These are phyloP conservation scores for Sebastes paucispinis DNA, from an alignment of 2,797 vertebrate species.

Conservation along the genomic window DNA sequence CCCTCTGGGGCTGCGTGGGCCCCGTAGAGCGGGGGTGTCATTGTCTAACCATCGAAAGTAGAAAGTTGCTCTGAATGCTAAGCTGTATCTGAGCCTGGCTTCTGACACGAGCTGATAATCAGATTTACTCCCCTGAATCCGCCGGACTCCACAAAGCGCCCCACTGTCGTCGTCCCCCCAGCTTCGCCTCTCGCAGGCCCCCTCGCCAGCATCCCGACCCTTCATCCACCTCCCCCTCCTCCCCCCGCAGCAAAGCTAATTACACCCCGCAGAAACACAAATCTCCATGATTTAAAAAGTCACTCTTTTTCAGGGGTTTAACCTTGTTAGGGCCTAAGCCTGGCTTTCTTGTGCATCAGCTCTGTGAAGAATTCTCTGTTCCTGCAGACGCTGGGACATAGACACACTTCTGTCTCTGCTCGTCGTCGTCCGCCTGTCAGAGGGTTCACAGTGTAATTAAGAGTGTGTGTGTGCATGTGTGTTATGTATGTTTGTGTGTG, in stretches of 20 bases:
- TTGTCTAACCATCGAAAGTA: slow-evolving; percentile 91
- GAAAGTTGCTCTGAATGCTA: slow-evolving; percentile 95
- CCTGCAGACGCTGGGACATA: slow-evolving; percentile 80
- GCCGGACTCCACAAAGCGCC: slow-evolving; percentile 93
- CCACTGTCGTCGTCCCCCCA: slow-evolving; percentile 87
- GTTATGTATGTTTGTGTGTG: slow-evolving; percentile 55
- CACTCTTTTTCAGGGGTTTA: slow-evolving; percentile 96
- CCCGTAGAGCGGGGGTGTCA: slow-evolving; percentile 85
- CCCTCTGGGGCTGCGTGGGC: slow-evolving; percentile 76
- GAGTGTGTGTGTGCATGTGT: slow-evolving; percentile 51
- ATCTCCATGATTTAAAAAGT: slow-evolving; percentile 99
- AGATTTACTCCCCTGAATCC: slow-evolving; percentile 98
- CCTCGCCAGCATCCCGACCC: slow-evolving; percentile 56
- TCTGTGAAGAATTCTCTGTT: slow-evolving; percentile 85
- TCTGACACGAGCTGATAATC: slow-evolving; percentile 99
- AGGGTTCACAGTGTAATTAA: slow-evolving; percentile 83
- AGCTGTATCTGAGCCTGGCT: slow-evolving; percentile 97
- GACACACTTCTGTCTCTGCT: slow-evolving; percentile 84
- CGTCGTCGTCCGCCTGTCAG: slow-evolving; percentile 66
- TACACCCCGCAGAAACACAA: slow-evolving; percentile 99
- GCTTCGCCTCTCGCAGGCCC: slow-evolving; percentile 36
- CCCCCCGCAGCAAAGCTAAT: slow-evolving; percentile 95
- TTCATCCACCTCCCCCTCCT: slow-evolving; percentile 46
- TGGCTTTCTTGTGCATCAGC: slow-evolving; percentile 89
- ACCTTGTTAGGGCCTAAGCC: slow-evolving; percentile 98